phyloP scores from a whole-genome alignment of 2,888 invertebrate species.

The Ypsolopha scabrella region DNA sequence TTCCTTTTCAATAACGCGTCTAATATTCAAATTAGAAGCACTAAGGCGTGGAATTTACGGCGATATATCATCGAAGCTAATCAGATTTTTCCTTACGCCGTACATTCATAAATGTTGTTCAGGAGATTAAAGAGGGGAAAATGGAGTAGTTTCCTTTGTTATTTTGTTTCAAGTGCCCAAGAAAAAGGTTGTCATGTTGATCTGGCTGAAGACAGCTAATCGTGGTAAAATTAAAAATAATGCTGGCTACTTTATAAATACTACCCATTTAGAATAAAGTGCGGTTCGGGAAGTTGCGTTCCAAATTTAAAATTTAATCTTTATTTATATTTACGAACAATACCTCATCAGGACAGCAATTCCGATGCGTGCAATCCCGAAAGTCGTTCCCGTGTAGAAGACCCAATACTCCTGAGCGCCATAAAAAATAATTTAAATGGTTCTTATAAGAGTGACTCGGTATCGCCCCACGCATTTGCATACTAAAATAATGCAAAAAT shows the following conservation, averaged over 20 bases:
- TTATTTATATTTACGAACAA: conserved; percentile 27
- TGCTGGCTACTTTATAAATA: neutral
- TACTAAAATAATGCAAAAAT: conserved; percentile 70
- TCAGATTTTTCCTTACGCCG: conserved; percentile 51
- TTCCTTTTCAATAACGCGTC: conserved; percentile 70
- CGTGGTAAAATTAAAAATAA: neutral
- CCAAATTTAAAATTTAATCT: conserved; percentile 27
- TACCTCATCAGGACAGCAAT: conserved; percentile 36
- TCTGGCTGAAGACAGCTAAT: neutral
- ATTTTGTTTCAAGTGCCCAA: neutral
- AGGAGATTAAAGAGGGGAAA: conserved; percentile 27
- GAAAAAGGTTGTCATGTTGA: neutral
- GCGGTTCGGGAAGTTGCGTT: conserved; percentile 30
- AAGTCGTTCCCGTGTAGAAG: conserved; percentile 28
- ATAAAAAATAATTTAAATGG: conserved; percentile 73
- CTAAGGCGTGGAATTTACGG: conserved; percentile 53
- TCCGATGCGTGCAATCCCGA: conserved; percentile 30
- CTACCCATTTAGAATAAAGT: conserved; percentile 24
- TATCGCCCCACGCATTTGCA: conserved; percentile 64
- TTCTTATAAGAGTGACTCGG: conserved; percentile 59
- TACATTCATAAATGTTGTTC: conserved; percentile 39
- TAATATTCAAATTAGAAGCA: conserved; percentile 68
- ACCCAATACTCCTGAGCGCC: conserved; percentile 67
- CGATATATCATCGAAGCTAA: conserved; percentile 65
- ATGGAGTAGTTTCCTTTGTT: neutral